Evolutionary conservation across 2,888 invertebrate genomes (phyloP).

Genomic region (Cryptocheilus praepositus): DNA sequence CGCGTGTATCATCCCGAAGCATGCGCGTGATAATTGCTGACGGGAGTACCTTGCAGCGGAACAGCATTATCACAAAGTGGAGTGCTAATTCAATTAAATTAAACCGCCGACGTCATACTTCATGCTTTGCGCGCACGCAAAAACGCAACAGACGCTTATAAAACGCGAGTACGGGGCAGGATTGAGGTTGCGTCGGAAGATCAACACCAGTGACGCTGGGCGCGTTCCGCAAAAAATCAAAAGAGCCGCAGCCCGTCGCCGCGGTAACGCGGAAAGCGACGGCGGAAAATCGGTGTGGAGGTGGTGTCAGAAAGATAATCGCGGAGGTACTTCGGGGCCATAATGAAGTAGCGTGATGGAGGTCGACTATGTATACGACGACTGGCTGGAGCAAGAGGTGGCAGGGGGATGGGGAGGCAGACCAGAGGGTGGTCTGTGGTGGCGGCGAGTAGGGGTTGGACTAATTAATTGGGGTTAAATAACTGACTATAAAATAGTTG

Average conservation of each 20-base stretch:
- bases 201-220: no score
- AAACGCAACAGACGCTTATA: conserved; percentile 3
- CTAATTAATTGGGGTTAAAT: conserved; percentile 62
- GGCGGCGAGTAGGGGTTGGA: conserved; percentile 18
- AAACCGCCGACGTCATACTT: no score
- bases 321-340: conserved; percentile 7
- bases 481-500: conserved; percentile 58
- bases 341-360: conserved; percentile 36
- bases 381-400: neutral
- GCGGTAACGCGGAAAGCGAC: conserved; percentile 14
- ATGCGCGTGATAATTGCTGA: no score
- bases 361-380: conserved; percentile 14
- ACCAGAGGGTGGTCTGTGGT: conserved; percentile 7
- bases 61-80: no score
- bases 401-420: neutral
- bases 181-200: no score
- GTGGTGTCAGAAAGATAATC: conserved; percentile 24
- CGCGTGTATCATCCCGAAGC: no score
- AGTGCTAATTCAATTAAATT: no score
- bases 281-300: conserved; percentile 7
- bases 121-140: no score
- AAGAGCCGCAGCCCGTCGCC: no score
- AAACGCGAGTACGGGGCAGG: neutral
- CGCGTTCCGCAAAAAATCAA: no score
- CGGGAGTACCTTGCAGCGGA: no score